Evolutionary conservation across 1,140 invertebrate genomes (phyloP), one percentile per base, ranked within the genome.

Genomic region (Batillaria attramentaria): DNA sequence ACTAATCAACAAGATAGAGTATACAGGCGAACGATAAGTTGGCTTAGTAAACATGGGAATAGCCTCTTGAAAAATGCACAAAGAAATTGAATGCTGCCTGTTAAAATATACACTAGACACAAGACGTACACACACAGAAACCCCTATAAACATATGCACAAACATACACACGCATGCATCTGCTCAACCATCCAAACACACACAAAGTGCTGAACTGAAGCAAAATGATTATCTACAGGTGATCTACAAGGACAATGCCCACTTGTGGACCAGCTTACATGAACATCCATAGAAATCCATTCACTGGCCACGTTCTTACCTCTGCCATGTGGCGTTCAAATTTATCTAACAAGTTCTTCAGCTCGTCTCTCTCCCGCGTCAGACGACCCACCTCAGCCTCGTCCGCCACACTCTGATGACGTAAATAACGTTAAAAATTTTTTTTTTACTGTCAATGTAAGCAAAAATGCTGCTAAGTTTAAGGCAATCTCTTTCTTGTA

Each of bases 301-400:
- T 20, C 39, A 13, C 24, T n/a, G 28, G 42, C 31, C 10, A 73
- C 1, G 65, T 70, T 33, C 66, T 50, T 78, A 91, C 90, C 89
- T 91, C 91, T 37, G 85, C 85, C 88, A 91, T 90, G 74, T 91
- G 91, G 28, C 88, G 80, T 80, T 91, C 90, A 87, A 91, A 91
- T 80, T 91, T 91, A 78, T 91, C 90, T 31, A 91, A 81, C 46
- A 91, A 78, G 24, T 79, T 83, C 79, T 89, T 87, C 74, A 91
- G 84, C 72, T 91, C 90, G 85, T 91, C 90, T 82, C 90, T 85
- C 72, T 91, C 91, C 62, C 85, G 72, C 10, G 84, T 87, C 54
- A 91, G 37, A 50, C 86, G 87, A 50, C 72, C 57, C 13, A 91
- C 50, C 79, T 91, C 90, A 39, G 82, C 68, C 50, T 88, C 87